Percentiles rank a stretch among this genome's conserved stretches.
Conservation (phyloP, 2,888 invertebrate genomes). For the Sipha maydis region DNA sequence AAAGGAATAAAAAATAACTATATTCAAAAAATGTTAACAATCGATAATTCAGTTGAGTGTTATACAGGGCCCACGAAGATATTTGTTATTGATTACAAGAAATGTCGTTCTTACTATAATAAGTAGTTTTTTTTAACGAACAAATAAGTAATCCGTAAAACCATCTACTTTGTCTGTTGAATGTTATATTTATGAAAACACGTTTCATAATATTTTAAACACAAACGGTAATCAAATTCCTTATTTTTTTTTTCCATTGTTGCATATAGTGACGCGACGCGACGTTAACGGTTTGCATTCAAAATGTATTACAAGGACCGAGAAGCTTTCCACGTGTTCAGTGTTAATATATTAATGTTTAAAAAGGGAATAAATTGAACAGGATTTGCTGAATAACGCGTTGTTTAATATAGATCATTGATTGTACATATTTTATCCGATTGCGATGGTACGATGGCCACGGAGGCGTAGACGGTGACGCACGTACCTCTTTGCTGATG, state of each 20-base stretch:
- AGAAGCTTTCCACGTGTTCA: neutral
- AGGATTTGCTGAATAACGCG: too few relatives aligned
- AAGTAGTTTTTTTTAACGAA: too few relatives aligned
- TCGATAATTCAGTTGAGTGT: neutral
- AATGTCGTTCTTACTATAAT: too few relatives aligned
- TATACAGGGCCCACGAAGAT: neutral
- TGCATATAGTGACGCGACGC: neutral
- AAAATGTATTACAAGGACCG: neutral
- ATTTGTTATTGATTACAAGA: too few relatives aligned
- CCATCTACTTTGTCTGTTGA: too few relatives aligned
- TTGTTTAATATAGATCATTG: too few relatives aligned
- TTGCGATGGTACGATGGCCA: too few relatives aligned
- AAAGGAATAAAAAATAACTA: neutral
- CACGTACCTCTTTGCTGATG: constrained; percentile 40
- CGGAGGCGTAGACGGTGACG: neutral
- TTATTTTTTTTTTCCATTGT: neutral
- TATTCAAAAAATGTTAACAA: neutral
- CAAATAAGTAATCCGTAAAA: neutral
- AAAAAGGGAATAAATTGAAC: too few relatives aligned
- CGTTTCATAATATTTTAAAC: neutral
- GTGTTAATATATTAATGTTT: neutral
- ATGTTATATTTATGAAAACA: neutral
- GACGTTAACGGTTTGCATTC: neutral
- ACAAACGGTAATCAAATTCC: neutral
- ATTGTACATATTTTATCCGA: too few relatives aligned